A percentile compares a stretch with the other conserved stretches of the same genome.
phyloP scores from a whole-genome alignment of 2,113 vertebrate genomes.

The Anser cygnoides region DNA sequence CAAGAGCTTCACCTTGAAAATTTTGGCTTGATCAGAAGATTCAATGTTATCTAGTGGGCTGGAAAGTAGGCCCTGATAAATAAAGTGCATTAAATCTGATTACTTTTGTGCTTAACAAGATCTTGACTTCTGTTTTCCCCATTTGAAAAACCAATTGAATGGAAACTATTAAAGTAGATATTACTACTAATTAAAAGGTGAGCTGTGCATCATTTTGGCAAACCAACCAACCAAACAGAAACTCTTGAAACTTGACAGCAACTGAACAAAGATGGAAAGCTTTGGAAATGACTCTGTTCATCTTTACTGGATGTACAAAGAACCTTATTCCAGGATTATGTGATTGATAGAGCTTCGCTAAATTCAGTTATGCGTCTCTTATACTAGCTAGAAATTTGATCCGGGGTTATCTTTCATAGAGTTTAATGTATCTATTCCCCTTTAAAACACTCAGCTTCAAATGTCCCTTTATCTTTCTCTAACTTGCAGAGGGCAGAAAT shows the following conservation, averaged over 20 bases:
- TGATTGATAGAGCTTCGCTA: background rate
- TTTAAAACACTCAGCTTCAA: background rate
- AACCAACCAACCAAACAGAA: background rate
- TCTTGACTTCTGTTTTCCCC: background rate
- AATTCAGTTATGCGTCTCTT: background rate
- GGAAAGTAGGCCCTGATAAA: background rate
- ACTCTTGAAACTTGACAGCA: background rate
- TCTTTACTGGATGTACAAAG: background rate
- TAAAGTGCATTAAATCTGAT: background rate
- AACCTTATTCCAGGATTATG: background rate
- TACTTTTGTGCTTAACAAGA: background rate
- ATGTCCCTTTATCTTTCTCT: background rate
- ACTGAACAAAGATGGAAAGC: background rate
- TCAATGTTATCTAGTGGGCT: background rate
- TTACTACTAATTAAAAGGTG: conserved; percentile 16
- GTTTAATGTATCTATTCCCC: background rate
- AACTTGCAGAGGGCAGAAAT: background rate
- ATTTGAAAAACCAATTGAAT: background rate
- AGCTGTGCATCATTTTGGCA: background rate
- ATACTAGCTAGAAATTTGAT: background rate
- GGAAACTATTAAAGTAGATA: background rate
- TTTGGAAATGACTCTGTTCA: background rate
- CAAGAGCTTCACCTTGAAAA: background rate
- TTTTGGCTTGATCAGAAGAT: background rate
- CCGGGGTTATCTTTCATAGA: background rate